Evolutionary conservation across 2,797 vertebrate species (phyloP).

Genomic region (Lepilemur ruficaudatus): DNA sequence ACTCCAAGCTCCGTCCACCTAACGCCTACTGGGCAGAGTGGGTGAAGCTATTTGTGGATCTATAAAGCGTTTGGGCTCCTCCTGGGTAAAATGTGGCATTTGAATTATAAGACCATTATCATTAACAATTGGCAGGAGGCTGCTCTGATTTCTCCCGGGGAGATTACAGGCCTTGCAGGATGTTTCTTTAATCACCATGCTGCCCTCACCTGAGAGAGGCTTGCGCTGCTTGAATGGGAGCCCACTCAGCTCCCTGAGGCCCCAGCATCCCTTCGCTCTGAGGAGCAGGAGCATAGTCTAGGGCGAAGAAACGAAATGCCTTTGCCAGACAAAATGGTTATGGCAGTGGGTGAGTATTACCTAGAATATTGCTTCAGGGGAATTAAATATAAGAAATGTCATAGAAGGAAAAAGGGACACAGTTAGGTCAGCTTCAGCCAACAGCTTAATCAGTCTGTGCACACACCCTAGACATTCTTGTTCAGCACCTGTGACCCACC

Average conservation of each 20-base stretch:
- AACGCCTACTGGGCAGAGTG: neutral
- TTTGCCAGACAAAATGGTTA: slow-evolving; percentile 59
- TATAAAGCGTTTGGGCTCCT: slow-evolving; percentile 65
- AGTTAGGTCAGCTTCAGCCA: neutral
- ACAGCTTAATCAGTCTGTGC: neutral
- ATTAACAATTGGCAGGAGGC: slow-evolving; percentile 18
- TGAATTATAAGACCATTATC: slow-evolving; percentile 68
- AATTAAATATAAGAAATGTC: slow-evolving; percentile 45
- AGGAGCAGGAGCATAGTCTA: neutral
- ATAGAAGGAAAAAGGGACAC: neutral
- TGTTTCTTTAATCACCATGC: slow-evolving; percentile 38
- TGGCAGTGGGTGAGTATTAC: slow-evolving; percentile 54
- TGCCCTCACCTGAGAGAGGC: slow-evolving; percentile 66
- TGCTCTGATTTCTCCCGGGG: slow-evolving; percentile 30
- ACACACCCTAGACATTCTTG: neutral
- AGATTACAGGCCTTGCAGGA: neutral
- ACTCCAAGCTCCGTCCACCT: slow-evolving; percentile 51
- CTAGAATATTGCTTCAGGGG: slow-evolving; percentile 43
- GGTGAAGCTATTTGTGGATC: slow-evolving; percentile 64
- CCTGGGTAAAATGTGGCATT: slow-evolving; percentile 64
- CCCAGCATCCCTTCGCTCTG: neutral
- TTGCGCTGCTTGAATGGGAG: neutral
- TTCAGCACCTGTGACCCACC: too few relatives aligned
- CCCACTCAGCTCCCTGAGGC: neutral
- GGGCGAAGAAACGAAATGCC: slow-evolving; percentile 13